Evolutionary conservation across 1,140 invertebrate species (phyloP).

Genomic region (Apis cerana): DNA sequence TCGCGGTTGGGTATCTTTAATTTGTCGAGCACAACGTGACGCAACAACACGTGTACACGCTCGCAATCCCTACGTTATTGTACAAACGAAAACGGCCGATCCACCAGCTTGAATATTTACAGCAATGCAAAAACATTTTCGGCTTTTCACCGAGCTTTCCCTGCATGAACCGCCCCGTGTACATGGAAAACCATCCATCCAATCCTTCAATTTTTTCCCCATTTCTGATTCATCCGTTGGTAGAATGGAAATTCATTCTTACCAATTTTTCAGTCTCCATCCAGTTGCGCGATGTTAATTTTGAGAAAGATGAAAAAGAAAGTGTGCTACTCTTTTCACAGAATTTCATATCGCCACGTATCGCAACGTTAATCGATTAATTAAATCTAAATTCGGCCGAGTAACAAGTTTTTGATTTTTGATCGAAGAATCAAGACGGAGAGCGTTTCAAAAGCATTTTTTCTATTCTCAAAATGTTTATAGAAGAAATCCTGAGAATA

Average conservation of each 20-base stretch:
- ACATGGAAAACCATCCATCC: not conserved
- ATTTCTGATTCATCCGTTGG: not conserved
- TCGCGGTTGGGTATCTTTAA: slow-evolving; percentile 51
- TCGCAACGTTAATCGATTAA: too few relatives aligned
- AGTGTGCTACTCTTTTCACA: too few relatives aligned
- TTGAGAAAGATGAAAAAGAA: not conserved
- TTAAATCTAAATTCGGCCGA: too few relatives aligned
- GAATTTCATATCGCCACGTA: too few relatives aligned
- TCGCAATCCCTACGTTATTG: slow-evolving; percentile 33
- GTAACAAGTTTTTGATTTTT: too few relatives aligned
- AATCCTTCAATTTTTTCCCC: not conserved
- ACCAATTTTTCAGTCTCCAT: not conserved
- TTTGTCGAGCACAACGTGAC: slow-evolving; percentile 38
- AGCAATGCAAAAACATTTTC: slow-evolving; percentile 20
- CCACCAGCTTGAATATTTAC: slow-evolving; percentile 48
- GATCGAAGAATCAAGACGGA: too few relatives aligned
- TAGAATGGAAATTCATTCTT: not conserved
- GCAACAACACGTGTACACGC: slow-evolving; percentile 15
- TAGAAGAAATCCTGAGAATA: too few relatives aligned
- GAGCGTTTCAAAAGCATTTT: too few relatives aligned
- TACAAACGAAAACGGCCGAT: slow-evolving; percentile 45
- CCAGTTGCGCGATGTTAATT: not conserved
- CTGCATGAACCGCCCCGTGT: not conserved
- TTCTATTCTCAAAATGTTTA: too few relatives aligned
- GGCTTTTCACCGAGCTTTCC: not conserved